These are phyloP conservation scores for Anneissia japonica DNA, from an alignment of 35 echinoderm and acorn worm species.

Conservation along the genomic window DNA sequence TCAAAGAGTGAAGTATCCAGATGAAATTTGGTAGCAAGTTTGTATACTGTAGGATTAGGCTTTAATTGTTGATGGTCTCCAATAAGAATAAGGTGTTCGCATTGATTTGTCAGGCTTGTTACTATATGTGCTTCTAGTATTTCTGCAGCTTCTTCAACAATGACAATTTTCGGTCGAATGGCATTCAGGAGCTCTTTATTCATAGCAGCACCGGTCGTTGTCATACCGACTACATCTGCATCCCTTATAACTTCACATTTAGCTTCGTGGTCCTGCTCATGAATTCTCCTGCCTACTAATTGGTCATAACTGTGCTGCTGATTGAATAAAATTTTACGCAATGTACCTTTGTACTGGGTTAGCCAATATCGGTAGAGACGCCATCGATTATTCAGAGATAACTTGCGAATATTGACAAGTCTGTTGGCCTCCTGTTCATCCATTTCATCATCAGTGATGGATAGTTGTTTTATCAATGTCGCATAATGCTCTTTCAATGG, in stretches of 20 bases:
- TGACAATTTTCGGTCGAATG: slow-evolving; percentile 8
- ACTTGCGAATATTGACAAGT: slow-evolving; percentile 39
- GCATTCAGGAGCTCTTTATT: not conserved
- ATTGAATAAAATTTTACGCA: not conserved
- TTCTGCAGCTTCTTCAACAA: slow-evolving; percentile 51
- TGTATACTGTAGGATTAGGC: slow-evolving; percentile 81
- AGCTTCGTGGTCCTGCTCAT: slow-evolving; percentile 32
- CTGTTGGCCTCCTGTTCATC: slow-evolving; percentile 30
- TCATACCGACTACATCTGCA: slow-evolving; percentile 67
- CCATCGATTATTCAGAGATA: slow-evolving; percentile 43
- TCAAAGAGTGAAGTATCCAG: slow-evolving; percentile 81
- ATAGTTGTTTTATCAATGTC: not conserved
- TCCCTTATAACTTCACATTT: slow-evolving; percentile 53
- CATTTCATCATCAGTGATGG: slow-evolving; percentile 29
- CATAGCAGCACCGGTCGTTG: slow-evolving; percentile 63
- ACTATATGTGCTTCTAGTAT: slow-evolving; percentile 51
- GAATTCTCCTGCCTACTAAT: not conserved
- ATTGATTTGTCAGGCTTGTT: slow-evolving; percentile 26
- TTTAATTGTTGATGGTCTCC: slow-evolving; percentile 81
- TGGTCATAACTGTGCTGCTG: slow-evolving; percentile 31
- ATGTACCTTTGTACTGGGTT: slow-evolving; percentile 7
- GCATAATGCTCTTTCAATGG: slow-evolving; percentile 8
- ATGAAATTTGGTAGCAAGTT: slow-evolving; percentile 55
- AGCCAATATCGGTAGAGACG: slow-evolving; percentile 70
- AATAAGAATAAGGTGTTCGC: slow-evolving; percentile 78